Evolutionary conservation across 2,113 vertebrate genomes (phyloP), one percentile per base, ranked within the genome.

Genomic region (Procavia capensis): DNA sequence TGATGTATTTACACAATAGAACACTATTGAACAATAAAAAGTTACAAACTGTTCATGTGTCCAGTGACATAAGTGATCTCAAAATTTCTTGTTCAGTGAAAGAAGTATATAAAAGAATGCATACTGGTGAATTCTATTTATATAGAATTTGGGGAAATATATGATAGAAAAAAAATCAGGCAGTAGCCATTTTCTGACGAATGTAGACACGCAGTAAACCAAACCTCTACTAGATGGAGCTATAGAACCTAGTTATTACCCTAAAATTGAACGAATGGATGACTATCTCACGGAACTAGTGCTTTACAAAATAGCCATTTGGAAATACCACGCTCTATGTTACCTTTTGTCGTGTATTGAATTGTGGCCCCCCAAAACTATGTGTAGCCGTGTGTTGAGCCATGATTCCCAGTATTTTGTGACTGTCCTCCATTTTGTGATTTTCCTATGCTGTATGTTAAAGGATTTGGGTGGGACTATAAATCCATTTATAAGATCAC

Each of bases 251-350:
- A 2, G 34, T 25, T 57, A 64, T 70, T 9, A 6, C 6, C 9
- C 34, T 9, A 16, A 31, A 54, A 72, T 88, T 93, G 54, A 75
- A 6, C 50, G 27, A 19, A 31, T 22, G 2, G 27, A 1, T 11
- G 34, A 25, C 0, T 5, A 6, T 25, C 9, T 36, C 59, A 59
- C 0, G 24, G 47, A 31, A 64, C 6, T 1, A 34, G 11, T 20
- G 0, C 0, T 17, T 16, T 1, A 10, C 17, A 70, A 81, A 88
- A 39, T 0, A 50, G 2, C 36, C 16, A 36, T 29, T 75, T 85
- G 75, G 31, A 63, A 95, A 81, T 9, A 74, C 41, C 0, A 2
- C 19, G 31, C 0, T 11, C 19, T 24, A 9, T 9, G 8, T 76
- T 16, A 29, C 27, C n/a, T n/a, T n/a, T n/a, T n/a, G n/a, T n/a